Percentiles rank a stretch among this genome's conserved stretches.
Evolutionary conservation across 2,797 vertebrate species (phyloP).

Genomic region (Sebastes matsubarae): DNA sequence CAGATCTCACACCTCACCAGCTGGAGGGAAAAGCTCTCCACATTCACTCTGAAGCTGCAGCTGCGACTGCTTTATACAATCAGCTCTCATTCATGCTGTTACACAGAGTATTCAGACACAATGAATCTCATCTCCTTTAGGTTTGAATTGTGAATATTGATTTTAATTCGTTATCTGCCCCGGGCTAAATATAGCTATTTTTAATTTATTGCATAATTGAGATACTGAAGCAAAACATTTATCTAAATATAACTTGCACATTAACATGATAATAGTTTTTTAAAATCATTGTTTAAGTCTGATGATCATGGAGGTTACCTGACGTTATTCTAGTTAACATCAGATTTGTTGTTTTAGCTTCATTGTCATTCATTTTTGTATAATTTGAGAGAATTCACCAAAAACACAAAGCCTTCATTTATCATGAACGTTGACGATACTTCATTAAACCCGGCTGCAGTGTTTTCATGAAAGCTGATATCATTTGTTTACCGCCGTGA

Average conservation of each 20-base stretch:
- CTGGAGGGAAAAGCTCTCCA: constrained; percentile 23
- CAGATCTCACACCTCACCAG: constrained; percentile 25
- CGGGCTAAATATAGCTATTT: neutral
- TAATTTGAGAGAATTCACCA: neutral
- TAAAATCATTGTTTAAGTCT: neutral
- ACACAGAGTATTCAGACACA: constrained; percentile 13
- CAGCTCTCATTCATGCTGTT: constrained; percentile 8
- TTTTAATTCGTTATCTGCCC: constrained; percentile 7
- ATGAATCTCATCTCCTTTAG: constrained; percentile 15
- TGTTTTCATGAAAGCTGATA: neutral
- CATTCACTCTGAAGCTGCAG: constrained; percentile 13
- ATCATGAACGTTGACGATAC: neutral
- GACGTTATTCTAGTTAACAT: neutral
- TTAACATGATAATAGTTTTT: neutral
- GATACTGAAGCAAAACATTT: constrained; percentile 1
- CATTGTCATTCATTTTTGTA: neutral
- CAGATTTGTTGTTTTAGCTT: neutral
- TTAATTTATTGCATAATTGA: constrained; percentile 5
- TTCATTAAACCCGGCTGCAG: neutral
- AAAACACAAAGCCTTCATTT: neutral
- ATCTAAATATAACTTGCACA: constrained; percentile 2
- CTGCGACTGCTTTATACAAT: constrained; percentile 32
- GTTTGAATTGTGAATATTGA: constrained; percentile 23
- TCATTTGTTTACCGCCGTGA: neutral
- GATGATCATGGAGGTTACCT: neutral